Evolutionary conservation across 1,140 invertebrate genomes (phyloP).

Genomic region (Brachionus paranguensis): DNA sequence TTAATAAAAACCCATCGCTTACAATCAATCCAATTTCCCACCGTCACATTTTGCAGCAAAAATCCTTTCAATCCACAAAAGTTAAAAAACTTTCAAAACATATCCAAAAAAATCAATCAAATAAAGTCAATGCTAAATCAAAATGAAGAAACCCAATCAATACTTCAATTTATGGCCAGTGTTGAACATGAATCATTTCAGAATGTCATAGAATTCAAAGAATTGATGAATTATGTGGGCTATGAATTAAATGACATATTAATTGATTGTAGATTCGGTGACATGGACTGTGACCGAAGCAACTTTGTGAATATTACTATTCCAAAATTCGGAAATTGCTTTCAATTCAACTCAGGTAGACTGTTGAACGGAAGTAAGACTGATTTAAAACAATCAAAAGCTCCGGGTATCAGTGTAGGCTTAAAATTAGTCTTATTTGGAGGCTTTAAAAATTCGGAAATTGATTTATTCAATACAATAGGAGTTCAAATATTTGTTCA

Average conservation of each 20-base stretch:
- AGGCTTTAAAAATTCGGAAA: not conserved
- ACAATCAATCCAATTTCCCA: not conserved
- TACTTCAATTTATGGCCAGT: not conserved
- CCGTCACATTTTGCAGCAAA: not conserved
- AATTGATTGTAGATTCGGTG: not conserved
- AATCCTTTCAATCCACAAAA: not conserved
- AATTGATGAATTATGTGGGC: not conserved
- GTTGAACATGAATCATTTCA: not conserved
- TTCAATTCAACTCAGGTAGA: not conserved
- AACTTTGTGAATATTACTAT: not conserved
- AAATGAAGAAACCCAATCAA: not conserved
- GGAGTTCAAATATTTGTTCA: not conserved
- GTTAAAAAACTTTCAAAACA: not conserved
- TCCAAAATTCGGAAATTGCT: not conserved
- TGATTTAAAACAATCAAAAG: not conserved
- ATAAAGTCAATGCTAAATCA: not conserved
- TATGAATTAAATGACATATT: not conserved
- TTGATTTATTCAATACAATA: not conserved
- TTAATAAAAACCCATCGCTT: not conserved
- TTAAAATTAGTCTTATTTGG: not conserved
- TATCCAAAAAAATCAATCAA: not conserved
- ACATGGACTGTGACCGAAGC: not conserved
- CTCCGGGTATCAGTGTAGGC: not conserved
- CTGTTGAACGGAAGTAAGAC: not conserved
- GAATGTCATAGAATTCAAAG: not conserved